phyloP scores from a whole-genome alignment of 2,113 vertebrate species.

The Aspiorhynchus laticeps region DNA sequence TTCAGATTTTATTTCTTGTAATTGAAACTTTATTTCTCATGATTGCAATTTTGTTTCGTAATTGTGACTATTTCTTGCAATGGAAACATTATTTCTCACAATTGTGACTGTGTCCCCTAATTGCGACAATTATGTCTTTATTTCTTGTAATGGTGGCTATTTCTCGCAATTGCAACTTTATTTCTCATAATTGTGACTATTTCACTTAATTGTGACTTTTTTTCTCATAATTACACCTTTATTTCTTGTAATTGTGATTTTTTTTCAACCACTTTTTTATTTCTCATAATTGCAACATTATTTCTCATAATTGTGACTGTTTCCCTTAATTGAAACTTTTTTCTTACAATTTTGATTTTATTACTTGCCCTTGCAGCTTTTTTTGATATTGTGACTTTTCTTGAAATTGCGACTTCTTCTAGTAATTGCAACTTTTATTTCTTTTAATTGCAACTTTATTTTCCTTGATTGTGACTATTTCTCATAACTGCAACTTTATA shows the following conservation, averaged over 20 bases:
- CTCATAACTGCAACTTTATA: background rate
- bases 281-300: background rate
- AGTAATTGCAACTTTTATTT: background rate
- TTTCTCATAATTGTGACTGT: background rate
- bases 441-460: background rate
- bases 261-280: too few species aligned
- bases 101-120: too few species aligned
- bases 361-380: background rate
- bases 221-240: too few species aligned
- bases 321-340: background rate
- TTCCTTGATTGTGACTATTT: background rate
- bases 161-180: background rate
- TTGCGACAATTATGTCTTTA: background rate
- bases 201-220: background rate
- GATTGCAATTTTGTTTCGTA: background rate
- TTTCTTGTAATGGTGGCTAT: background rate
- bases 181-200: background rate
- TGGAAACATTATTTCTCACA: background rate
- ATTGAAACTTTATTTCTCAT: background rate
- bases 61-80: background rate
- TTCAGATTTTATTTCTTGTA: background rate
- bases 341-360: background rate
- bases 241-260: background rate
- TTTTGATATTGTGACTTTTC: too few species aligned
- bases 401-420: background rate